Evolutionary conservation across 2,113 vertebrate species (phyloP), one percentile per base, ranked within the genome.

Genomic region (Aegypius monachus): DNA sequence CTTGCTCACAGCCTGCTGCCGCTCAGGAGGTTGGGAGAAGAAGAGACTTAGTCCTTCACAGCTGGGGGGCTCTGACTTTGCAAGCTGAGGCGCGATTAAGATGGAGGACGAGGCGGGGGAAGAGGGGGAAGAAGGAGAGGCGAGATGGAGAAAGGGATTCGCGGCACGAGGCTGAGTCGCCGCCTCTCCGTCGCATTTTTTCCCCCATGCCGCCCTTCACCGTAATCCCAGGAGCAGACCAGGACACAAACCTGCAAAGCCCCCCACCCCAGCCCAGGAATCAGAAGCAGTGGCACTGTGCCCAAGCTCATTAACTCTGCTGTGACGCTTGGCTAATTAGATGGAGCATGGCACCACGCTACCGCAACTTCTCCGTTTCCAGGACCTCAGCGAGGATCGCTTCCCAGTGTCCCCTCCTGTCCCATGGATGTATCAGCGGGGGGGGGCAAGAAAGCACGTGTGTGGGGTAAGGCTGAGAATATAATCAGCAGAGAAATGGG

Each of bases 1-100:
- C 81, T 92, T 81, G 47, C 87, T 87, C 70, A 3, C 74, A 85
- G 82, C 73, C 74, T 63, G 63, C 88, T 55, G 75, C 86, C 9
- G 11, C 84, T 55, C 66, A 16, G 68, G 87, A 95, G 87, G 36
- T 13, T 22, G 72, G 61, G 90, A 94, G 80, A 84, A 81, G 93
- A 55, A 94, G 72, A 78, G 89, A 92, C 79, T 91, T 71, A 90
- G 92, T 59, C 86, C 92, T 87, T 92, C 96, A 92, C 96, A 95
- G 94, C 81, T 92, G 95, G 91, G 84, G 95, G 74, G 87, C 94
- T 95, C 95, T 90, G 92, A 89, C 84, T 96, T 79, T 88, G 85
- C 71, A 82, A 97, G 88, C 71, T n/a, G 50, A 94, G 56, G 77
- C 10, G 0, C 1, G 45, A 95, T 73, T 71, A 88, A 70, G 61